Conservation (phyloP, 1,140 invertebrate species). For the Schlechtendalia chinensis region DNA sequence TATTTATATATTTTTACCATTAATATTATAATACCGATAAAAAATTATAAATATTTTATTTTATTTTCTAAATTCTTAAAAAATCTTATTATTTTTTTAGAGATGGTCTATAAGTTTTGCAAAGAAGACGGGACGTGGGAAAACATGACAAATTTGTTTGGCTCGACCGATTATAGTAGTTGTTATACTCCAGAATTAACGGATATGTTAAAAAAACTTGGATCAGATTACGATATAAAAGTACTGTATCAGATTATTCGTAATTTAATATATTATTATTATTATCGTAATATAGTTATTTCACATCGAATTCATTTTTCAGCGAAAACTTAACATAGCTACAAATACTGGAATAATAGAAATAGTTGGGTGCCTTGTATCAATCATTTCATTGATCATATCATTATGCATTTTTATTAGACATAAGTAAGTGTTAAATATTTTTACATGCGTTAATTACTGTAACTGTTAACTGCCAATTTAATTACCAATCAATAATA, state of each 20-base stretch:
- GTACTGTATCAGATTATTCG: not conserved
- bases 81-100: constrained; percentile 6
- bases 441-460: not conserved
- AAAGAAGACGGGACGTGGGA: constrained; percentile 32
- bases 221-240: constrained; percentile 36
- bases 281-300: not conserved
- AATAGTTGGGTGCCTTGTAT: constrained; percentile 77
- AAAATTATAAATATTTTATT: not conserved
- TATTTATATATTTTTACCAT: too few species aligned
- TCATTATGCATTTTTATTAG: constrained; percentile 77
- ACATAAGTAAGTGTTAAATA: constrained; percentile 66
- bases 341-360: constrained; percentile 74
- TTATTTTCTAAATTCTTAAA: not conserved
- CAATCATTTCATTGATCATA: constrained; percentile 70
- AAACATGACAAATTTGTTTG: constrained; percentile 37
- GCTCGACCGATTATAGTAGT: constrained; percentile 40
- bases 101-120: constrained; percentile 37
- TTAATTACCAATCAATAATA: too few species aligned
- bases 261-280: too few species aligned
- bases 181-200: constrained; percentile 39
- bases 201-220: constrained; percentile 10
- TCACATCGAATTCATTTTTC: constrained; percentile 46
- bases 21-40: too few species aligned
- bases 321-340: constrained; percentile 72
- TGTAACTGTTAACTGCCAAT: too few species aligned